Evolutionary conservation across 1,140 invertebrate species (phyloP), one percentile per base, ranked within the genome.

Genomic region (Sarcophaga peregrina): DNA sequence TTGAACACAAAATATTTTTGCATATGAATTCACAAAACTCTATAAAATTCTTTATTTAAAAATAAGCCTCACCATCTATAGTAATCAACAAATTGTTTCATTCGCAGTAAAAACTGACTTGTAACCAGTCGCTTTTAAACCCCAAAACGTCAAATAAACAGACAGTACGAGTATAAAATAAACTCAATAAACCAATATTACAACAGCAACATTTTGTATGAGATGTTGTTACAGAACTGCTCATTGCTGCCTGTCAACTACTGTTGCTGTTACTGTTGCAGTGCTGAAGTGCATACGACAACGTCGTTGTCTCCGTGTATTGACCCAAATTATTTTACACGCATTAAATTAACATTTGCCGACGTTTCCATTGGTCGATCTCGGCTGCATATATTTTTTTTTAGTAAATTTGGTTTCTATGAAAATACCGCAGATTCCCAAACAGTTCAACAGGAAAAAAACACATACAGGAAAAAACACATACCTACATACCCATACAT

Each of bases 251-350:
- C 25, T 37, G 25, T 37, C 25, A 1, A 37, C 25, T 52, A 0
- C 54, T n/a, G 54, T n/a, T 58, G 52, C 7, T 58, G 13, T 58
- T 52, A 52, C 13, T 58, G 13, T 58, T 7, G 54, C n/a, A 58
- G 54, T 58, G 54, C 11, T 13, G n/a, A 58, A 13, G 54, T 58
- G 25, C 25, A 37, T 37, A 37, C 25, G 4, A 58, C 54, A 58
- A 58, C 54, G 15, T 58, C n/a, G 54, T 58, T n/a, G 54, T 58
- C 54, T 58, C n/a, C 54, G 54, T 58, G 54, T 58, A 58, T 58
- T 58, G 54, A 58, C 54, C 54, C n/a, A 58, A 58, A 58, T 58
- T 58, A 7, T n/a, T 58, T 4, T n/a, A 58, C 54, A 58, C 54
- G 54, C 54, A 58, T 58, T 58, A 11, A 58, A n/a, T 58, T 58